A percentile compares a stretch with the other conserved stretches of the same genome.
phyloP scores from a whole-genome alignment of 2,797 vertebrate species.

The Nothura maculosa region DNA sequence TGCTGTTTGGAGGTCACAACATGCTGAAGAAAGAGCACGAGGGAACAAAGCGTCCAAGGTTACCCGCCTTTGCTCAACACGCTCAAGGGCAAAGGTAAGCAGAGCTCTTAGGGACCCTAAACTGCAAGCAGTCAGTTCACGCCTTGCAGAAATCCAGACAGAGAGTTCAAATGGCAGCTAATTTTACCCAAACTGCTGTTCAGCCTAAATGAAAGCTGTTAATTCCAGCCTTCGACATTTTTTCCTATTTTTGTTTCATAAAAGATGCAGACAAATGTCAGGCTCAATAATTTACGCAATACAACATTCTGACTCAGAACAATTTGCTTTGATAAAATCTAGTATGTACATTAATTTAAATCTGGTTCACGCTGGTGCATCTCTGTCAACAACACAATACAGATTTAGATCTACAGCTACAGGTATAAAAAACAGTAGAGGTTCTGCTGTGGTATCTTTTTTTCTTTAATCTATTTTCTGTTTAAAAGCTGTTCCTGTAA shows the following conservation, averaged over 20 bases:
- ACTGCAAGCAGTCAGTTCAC: background rate
- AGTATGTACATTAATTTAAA: constrained; percentile 13
- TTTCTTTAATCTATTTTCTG: background rate
- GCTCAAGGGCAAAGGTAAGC: constrained; percentile 48
- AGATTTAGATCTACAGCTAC: background rate
- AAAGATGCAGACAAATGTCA: constrained; percentile 13
- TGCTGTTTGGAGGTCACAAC: background rate
- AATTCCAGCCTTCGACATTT: background rate
- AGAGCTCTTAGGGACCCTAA: background rate
- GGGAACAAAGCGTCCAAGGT: constrained; percentile 21
- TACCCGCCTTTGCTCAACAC: constrained; percentile 23
- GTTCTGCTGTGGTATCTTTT: background rate
- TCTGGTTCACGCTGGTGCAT: background rate
- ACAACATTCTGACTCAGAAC: background rate
- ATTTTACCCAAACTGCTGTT: background rate
- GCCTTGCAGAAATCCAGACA: background rate
- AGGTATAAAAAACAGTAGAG: background rate
- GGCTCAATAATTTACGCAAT: background rate
- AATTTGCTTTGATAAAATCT: constrained; percentile 40
- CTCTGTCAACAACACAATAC: background rate
- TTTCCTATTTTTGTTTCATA: constrained; percentile 12
- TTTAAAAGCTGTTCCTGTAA: background rate
- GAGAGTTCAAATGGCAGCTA: background rate
- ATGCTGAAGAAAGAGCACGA: background rate
- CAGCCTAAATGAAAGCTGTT: background rate